Base-by-base conservation (phyloP, 2,113 vertebrate genomes). In the Phaethornis superciliosus region DNA sequence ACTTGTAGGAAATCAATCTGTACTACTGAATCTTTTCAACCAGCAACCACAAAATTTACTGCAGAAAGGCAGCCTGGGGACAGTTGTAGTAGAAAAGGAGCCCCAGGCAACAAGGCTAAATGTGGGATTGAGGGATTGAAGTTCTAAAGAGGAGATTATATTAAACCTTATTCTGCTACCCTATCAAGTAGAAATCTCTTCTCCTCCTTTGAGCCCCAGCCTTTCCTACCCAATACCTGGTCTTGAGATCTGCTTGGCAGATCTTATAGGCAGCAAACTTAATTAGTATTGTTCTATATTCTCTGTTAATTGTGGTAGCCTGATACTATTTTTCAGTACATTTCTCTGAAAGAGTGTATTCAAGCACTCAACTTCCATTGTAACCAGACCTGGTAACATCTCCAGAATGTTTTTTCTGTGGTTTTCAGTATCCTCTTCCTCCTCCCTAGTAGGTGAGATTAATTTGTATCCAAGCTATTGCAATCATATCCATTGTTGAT, bases 1-100 rank as follows among this genome's bases (percentile, higher is more conserved):
- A 91, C 96, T 88, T 76, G 97, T 95, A 96, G 94, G 98, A 98
- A 98, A 98, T 98, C 98, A 98, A 98, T 98, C 97, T 98, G 95
- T 97, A 97, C 97, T 94, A 96, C 97, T 97, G 97, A 97, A 97
- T 97, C 93, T 98, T 95, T 97, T 95, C 96, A 96, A 96, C 97
- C 91, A 97, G 87, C 95, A 95, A 91, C 95, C 81, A 95, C 95
- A 96, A 98, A 98, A 98, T 98, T 97, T 98, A 97, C 97, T 97
- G 96, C 52, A 1, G 91, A 90, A 94, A 96, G 96, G 95, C 97
- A 98, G 97, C 94, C 87, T 98, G 97, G 97, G 97, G 96, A 96
- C 96, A 97, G 76, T 93, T 93, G 80, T 91, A 83, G 96, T 96
- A 90, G 95, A 96, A 95, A 93, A 69, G 23, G 85, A 97, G 94